A percentile compares a stretch with the other conserved stretches of the same genome.
Conservation (phyloP, 2,888 invertebrate species). For the Andrena praecox region DNA sequence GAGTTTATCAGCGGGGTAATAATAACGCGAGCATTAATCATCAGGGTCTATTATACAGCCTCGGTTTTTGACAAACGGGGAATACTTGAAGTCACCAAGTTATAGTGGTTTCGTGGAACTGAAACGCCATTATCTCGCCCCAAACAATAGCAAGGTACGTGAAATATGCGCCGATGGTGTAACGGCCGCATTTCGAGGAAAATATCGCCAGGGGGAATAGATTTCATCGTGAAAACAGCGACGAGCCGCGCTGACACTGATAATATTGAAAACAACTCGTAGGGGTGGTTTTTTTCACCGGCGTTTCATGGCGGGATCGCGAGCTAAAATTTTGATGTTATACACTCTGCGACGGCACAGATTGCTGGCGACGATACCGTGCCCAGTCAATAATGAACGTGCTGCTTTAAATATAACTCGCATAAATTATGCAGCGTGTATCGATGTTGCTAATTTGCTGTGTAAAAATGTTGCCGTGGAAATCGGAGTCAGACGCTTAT, state of each 20-base stretch:
- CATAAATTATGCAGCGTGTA: background rate
- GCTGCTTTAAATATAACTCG: background rate
- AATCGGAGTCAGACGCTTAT: background rate
- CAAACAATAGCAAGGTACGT: constrained; percentile 32
- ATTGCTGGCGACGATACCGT: background rate
- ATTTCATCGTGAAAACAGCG: constrained; percentile 35
- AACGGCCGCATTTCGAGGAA: constrained; percentile 28
- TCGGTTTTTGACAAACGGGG: constrained; percentile 19
- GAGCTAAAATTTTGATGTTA: background rate
- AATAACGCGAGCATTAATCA: constrained; percentile 28
- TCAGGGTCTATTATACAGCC: constrained; percentile 12
- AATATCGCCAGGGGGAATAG: constrained; percentile 29
- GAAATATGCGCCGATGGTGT: constrained; percentile 39
- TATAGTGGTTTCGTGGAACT: constrained; percentile 32
- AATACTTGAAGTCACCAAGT: constrained; percentile 21
- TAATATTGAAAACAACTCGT: constrained; percentile 2
- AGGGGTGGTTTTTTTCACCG: background rate
- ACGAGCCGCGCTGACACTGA: background rate
- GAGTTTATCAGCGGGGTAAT: constrained; percentile 21
- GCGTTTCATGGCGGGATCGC: background rate
- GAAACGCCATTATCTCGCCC: constrained; percentile 15
- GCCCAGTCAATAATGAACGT: background rate
- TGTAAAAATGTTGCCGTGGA: background rate
- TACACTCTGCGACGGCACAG: background rate
- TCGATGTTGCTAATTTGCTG: background rate